Conservation (phyloP, 2,888 invertebrate species). For the Argyresthia goedartella region DNA sequence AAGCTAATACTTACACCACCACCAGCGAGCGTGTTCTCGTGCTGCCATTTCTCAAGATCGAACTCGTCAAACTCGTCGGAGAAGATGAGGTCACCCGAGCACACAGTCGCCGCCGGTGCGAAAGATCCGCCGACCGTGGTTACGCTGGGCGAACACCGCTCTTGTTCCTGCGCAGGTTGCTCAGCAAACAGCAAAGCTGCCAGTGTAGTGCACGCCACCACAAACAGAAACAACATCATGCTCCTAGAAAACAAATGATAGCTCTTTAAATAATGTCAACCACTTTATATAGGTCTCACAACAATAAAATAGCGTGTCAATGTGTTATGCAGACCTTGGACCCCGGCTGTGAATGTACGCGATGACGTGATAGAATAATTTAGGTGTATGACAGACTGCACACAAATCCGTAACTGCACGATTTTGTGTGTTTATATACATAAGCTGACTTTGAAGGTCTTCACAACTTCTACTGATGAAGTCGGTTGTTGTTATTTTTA, state of each 20-base stretch:
- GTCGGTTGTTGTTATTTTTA: too few species aligned
- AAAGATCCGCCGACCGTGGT: constrained; percentile 65
- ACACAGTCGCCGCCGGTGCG: constrained; percentile 50
- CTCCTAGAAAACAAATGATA: constrained; percentile 17
- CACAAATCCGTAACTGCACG: too few species aligned
- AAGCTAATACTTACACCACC: constrained; percentile 67
- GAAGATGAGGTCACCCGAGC: constrained; percentile 73
- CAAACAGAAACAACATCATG: constrained; percentile 32
- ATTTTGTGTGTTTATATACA: too few species aligned
- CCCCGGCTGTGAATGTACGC: too few species aligned
- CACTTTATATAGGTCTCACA: too few species aligned
- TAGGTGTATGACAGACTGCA: too few species aligned
- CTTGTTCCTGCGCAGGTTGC: constrained; percentile 9
- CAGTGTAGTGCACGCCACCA: constrained; percentile 10
- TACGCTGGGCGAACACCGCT: constrained; percentile 41
- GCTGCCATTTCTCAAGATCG: constrained; percentile 73
- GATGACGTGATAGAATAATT: too few species aligned
- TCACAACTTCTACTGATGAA: too few species aligned
- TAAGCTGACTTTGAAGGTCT: too few species aligned
- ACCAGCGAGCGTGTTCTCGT: constrained; percentile 74
- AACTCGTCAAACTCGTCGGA: constrained; percentile 72
- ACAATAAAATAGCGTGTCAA: too few species aligned
- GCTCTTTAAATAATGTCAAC: neutral
- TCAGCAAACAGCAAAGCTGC: constrained; percentile 24
- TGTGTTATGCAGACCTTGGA: too few species aligned